Evolutionary conservation across 2,797 vertebrate genomes (phyloP).

Genomic region (Gadopsis marmoratus): DNA sequence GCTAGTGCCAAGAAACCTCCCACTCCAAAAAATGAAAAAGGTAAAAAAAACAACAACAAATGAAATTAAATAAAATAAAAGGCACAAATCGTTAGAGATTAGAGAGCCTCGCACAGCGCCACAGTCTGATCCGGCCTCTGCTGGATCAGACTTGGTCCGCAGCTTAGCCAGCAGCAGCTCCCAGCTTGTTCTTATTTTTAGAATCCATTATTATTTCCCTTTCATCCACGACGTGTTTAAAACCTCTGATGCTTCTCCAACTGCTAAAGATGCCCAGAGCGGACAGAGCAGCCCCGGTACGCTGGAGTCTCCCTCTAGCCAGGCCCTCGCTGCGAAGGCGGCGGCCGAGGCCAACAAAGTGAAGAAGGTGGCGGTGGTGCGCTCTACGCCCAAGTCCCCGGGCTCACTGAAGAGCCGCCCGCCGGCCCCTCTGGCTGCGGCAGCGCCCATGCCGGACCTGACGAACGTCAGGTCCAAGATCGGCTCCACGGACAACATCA

Average conservation of each 20-base stretch:
- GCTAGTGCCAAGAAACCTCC: conserved; percentile 80
- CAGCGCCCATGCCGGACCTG: conserved; percentile 90
- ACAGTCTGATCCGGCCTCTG: conserved; percentile 51
- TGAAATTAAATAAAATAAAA: too few relatives aligned
- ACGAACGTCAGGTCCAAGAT: conserved; percentile 95
- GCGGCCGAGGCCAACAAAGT: conserved; percentile 90
- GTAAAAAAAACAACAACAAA: conserved; percentile 60
- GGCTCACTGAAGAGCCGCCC: conserved; percentile 92
- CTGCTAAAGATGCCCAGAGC: conserved; percentile 87
- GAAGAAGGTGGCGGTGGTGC: conserved; percentile 96
- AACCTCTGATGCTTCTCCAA: conserved; percentile 40
- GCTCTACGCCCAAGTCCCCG: conserved; percentile 94
- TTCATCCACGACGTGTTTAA: neutral
- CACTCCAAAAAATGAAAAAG: conserved; percentile 76
- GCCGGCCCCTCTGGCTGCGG: conserved; percentile 81
- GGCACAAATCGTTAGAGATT: conserved; percentile 9
- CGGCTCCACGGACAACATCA: conserved; percentile 95
- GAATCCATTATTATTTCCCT: neutral
- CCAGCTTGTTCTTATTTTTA: neutral
- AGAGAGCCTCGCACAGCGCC: conserved; percentile 18
- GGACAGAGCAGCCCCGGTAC: conserved; percentile 95
- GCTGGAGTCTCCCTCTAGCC: conserved; percentile 91
- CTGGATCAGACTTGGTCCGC: conserved; percentile 60
- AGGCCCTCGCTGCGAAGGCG: conserved; percentile 86
- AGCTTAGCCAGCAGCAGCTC: conserved; percentile 36